Conservation (phyloP, 1,140 invertebrate species). For the Leptoteleia sp. region DNA sequence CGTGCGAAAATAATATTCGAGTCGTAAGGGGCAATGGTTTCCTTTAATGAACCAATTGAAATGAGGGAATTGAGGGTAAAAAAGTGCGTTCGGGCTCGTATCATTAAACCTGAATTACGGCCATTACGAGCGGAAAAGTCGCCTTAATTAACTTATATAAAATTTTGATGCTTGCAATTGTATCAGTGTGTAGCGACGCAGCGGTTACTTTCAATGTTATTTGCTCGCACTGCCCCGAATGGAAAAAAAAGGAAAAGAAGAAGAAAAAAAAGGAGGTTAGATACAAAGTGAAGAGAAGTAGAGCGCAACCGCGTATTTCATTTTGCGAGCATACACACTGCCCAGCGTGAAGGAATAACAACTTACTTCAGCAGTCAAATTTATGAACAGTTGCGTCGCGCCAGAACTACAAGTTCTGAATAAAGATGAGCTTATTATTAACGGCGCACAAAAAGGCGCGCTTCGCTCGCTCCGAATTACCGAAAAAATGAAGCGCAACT, state of each 20-base stretch:
- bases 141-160: conserved; percentile 8
- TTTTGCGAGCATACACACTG: conserved; percentile 34
- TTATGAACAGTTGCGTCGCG: conserved; percentile 45
- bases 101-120: conserved; percentile 1
- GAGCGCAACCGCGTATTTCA: conserved; percentile 45
- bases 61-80: not conserved
- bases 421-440: conserved; percentile 54
- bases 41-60: conserved; percentile 2
- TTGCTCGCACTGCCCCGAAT: conserved; percentile 13
- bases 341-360: conserved; percentile 34
- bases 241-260: too few species aligned
- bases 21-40: too few species aligned
- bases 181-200: conserved; percentile 12
- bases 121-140: not conserved
- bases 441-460: too few species aligned
- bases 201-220: conserved; percentile 24
- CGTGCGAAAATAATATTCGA: too few species aligned
- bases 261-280: too few species aligned
- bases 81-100: not conserved
- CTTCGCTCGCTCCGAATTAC: too few species aligned
- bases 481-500: too few species aligned
- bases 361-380: conserved; percentile 53
- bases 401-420: conserved; percentile 40
- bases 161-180: conserved; percentile 3
- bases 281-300: conserved; percentile 44